phyloP scores from a whole-genome alignment of 2,113 vertebrate genomes.

The Spea bombifrons region DNA sequence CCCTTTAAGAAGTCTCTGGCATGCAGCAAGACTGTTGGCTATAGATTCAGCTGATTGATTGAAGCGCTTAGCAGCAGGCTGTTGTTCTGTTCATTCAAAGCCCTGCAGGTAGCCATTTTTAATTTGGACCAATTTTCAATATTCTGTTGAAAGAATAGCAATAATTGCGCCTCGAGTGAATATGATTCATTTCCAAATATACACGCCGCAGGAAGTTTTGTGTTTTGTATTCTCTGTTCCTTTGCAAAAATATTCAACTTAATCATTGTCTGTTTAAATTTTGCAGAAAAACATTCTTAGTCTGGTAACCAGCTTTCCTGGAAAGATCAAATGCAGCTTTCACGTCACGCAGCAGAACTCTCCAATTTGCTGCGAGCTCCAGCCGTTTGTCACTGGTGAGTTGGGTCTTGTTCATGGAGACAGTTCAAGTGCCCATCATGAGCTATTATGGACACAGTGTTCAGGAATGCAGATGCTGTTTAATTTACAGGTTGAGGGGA shows the following conservation, averaged over 20 bases:
- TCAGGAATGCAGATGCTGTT: conserved; percentile 25
- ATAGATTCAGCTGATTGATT: neutral
- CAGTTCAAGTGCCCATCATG: conserved; percentile 17
- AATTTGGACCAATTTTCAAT: neutral
- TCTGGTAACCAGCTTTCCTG: conserved; percentile 77
- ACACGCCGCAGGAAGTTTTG: neutral
- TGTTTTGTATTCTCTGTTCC: neutral
- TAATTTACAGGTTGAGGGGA: conserved; percentile 17
- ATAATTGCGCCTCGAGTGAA: neutral
- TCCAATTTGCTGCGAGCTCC: conserved; percentile 69
- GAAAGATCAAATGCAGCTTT: conserved; percentile 79
- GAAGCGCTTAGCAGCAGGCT: neutral
- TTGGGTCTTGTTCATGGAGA: conserved; percentile 27
- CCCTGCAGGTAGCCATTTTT: neutral
- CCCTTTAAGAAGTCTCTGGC: too few relatives aligned
- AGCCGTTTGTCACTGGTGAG: conserved; percentile 78
- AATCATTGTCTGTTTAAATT: conserved; percentile 58
- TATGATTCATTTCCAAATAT: neutral
- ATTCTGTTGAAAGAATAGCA: neutral
- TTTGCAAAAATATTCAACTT: neutral
- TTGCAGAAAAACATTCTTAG: conserved; percentile 78
- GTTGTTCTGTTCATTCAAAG: neutral
- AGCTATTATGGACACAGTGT: conserved; percentile 15
- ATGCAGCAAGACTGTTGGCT: neutral
- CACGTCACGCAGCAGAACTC: conserved; percentile 80